Base-by-base conservation (phyloP, 2,888 invertebrate species). In the Pedicia rivosa region DNA sequence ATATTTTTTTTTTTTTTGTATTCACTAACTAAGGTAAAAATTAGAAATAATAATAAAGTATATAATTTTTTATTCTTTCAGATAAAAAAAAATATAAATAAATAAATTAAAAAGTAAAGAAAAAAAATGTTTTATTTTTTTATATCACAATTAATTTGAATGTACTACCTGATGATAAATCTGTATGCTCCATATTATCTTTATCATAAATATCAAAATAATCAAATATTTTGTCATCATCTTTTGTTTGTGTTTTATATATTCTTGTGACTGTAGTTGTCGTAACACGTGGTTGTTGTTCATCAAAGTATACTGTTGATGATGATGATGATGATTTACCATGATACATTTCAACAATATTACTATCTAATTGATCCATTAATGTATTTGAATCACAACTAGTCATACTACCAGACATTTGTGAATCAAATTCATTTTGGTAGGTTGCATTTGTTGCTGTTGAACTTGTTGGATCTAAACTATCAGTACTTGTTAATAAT, bases 341-440 rank as follows among this genome's bases (percentile, higher is more conserved):
- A 35, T 20, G 10, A 40, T 37, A 44, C 3, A 42, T 38, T 35
- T 44, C 44, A 30, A 35, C 34, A 35, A 40, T 40, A 25, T 20
- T 42, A 30, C 33, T 41, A 26, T 79, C 79, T 45, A 76, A 66
- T 13, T 78, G 78, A 16, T 84, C 83, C 37, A 86, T 79, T 69
- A 86, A 74, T 10, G 84, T 84, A 56, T 82, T 83, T 39, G 84
- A 84, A 45, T 82, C 83, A 44, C 71, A 73, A 56, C 84, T 84
- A 14, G 84, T 83, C 37, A 83, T 72, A 56, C 84, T 84, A 37
- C 83, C 82, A 1, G 84, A 83, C 77, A 83, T 82, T 26, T 82
- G 74, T 1, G 84, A 86, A 51, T 84, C 83, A 0, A 78, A 78
- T 56, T 84, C 83, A 46, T 78, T 81, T 53, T 82, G 82, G 52